phyloP scores from a whole-genome alignment of 1,140 invertebrate species.

The Atta colombica region DNA sequence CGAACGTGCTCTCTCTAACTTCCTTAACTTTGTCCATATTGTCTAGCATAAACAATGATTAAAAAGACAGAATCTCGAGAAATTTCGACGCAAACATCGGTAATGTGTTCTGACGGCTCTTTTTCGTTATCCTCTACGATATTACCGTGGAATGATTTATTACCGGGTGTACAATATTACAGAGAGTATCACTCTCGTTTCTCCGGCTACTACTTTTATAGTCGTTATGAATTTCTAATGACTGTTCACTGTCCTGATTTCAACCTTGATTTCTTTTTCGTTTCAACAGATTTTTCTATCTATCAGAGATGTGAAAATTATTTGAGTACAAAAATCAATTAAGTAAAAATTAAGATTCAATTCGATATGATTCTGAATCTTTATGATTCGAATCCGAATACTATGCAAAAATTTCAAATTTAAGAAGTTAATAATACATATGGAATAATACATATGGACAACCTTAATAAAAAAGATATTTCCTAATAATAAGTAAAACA shows the following conservation, averaged over 20 bases:
- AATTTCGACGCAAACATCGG: not conserved
- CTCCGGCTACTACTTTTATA: slow-evolving; percentile 7
- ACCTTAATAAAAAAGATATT: too few relatives aligned
- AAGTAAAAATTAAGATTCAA: too few relatives aligned
- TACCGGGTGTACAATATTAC: slow-evolving; percentile 39
- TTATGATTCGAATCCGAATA: too few relatives aligned
- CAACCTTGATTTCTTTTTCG: slow-evolving; percentile 3
- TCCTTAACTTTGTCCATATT: slow-evolving; percentile 17
- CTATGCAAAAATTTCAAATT: too few relatives aligned
- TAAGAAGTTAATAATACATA: too few relatives aligned
- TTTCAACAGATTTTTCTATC: slow-evolving; percentile 6
- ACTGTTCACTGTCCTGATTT: slow-evolving; percentile 6
- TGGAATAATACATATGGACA: too few relatives aligned
- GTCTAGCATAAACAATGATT: not conserved
- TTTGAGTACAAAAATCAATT: too few relatives aligned
- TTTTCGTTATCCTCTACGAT: slow-evolving; percentile 40
- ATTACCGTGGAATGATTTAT: slow-evolving; percentile 54
- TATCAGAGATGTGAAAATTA: not conserved
- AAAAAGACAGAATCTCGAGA: not conserved
- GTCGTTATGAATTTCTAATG: slow-evolving; percentile 43
- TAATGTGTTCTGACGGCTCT: not conserved
- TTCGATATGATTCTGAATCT: too few relatives aligned
- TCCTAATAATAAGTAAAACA: too few relatives aligned
- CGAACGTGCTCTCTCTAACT: slow-evolving; percentile 5
- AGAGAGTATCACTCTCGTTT: slow-evolving; percentile 17